These are phyloP conservation scores for Meloidogyne chitwoodi DNA, from an alignment of 1,140 invertebrate species.

Conservation along the genomic window DNA sequence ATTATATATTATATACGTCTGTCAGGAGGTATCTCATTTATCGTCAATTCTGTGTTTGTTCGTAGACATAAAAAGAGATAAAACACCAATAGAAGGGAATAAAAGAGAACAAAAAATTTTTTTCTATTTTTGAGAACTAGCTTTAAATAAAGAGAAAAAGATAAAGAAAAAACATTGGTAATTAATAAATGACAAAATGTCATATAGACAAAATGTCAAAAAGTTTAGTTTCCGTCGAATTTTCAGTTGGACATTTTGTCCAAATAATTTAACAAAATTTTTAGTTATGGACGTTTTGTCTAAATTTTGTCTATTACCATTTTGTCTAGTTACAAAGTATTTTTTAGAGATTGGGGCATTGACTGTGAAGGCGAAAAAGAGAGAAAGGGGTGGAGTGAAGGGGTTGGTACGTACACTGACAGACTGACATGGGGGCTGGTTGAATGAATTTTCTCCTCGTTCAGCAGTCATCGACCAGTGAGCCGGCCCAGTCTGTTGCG, in stretches of 20 bases:
- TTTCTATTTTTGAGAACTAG: neutral
- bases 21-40: neutral
- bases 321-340: too few relatives aligned
- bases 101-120: neutral
- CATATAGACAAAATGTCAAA: neutral
- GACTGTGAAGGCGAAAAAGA: neutral
- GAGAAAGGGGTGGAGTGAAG: neutral
- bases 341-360: too few relatives aligned
- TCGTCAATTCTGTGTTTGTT: neutral
- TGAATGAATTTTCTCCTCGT: neutral
- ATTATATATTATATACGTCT: neutral
- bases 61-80: neutral
- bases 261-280: too few relatives aligned
- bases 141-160: neutral
- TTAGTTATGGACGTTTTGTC: neutral
- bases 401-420: neutral
- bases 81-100: neutral
- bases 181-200: neutral
- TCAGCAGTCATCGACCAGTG: neutral
- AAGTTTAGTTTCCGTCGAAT: too few relatives aligned
- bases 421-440: neutral
- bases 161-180: neutral
- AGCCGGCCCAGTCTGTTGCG: neutral
- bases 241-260: neutral
- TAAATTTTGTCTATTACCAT: neutral